phyloP scores from a whole-genome alignment of 1,140 invertebrate genomes.

The Papilio polyxenes region DNA sequence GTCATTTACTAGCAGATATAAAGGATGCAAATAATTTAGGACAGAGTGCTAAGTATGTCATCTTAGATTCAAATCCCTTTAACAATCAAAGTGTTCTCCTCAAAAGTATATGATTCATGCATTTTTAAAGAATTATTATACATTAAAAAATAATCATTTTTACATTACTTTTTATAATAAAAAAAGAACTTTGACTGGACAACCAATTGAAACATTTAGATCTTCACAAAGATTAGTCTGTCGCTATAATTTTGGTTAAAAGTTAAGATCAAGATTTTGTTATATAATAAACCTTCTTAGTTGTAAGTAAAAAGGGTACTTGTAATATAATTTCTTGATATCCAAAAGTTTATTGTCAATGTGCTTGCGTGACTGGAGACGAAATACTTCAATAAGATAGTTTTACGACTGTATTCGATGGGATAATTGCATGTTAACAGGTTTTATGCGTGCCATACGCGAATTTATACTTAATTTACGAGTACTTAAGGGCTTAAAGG shows the following conservation, averaged over 20 bases:
- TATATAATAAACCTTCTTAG: neutral
- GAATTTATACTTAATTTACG: slow-evolving; percentile 22
- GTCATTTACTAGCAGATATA: neutral
- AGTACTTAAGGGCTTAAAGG: neutral
- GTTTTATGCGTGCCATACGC: slow-evolving; percentile 32
- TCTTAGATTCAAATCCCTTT: neutral
- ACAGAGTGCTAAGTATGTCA: neutral
- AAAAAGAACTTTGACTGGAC: no score
- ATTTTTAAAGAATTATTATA: no score
- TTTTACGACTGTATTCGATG: slow-evolving; percentile 26
- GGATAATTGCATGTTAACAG: slow-evolving; percentile 34
- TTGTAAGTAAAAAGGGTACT: neutral
- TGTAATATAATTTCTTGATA: neutral
- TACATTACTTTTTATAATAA: no score
- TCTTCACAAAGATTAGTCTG: neutral
- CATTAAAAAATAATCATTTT: no score
- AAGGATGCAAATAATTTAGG: neutral
- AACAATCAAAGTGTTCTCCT: neutral
- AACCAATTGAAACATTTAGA: no score
- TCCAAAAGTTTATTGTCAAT: slow-evolving; percentile 25
- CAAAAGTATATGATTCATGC: no score
- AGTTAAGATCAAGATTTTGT: neutral
- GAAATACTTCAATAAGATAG: slow-evolving; percentile 26
- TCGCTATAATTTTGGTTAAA: neutral
- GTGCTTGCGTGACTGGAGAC: slow-evolving; percentile 19